Evolutionary conservation across 2,113 vertebrate species (phyloP).

Genomic region (Istiophorus platypterus): DNA sequence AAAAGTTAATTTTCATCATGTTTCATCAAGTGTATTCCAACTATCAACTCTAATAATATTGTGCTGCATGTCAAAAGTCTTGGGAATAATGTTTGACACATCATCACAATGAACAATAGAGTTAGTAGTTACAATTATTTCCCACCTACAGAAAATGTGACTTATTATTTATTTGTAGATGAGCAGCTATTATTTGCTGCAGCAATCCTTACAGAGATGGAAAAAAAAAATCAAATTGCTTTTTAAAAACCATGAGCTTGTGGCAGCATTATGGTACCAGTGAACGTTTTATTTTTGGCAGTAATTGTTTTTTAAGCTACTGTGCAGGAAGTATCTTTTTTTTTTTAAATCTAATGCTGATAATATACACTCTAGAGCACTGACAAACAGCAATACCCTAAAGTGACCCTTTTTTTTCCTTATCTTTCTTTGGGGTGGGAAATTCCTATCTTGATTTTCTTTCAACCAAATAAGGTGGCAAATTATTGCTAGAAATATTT

Average conservation of each 20-base stretch:
- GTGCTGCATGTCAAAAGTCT: not conserved
- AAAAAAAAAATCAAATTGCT: not conserved
- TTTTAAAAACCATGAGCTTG: not conserved
- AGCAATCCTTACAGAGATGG: not conserved
- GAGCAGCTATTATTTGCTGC: not conserved
- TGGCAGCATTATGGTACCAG: not conserved
- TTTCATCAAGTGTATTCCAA: not conserved
- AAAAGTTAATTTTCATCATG: not conserved
- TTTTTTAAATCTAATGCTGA: not conserved
- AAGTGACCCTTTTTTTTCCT: not conserved
- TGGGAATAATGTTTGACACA: too few species aligned
- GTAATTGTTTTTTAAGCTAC: not conserved
- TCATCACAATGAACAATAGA: not conserved
- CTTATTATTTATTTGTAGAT: not conserved
- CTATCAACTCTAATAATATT: too few species aligned
- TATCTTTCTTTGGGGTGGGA: not conserved
- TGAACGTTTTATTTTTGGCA: not conserved
- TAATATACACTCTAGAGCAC: not conserved
- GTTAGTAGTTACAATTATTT: not conserved
- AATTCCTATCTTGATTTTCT: not conserved
- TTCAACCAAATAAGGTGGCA: not conserved
- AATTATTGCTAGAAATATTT: not conserved
- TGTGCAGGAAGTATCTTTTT: not conserved
- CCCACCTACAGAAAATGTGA: not conserved
- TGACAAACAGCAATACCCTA: not conserved